Evolutionary conservation across 2,888 invertebrate genomes (phyloP).

Genomic region (Andrena marginata): DNA sequence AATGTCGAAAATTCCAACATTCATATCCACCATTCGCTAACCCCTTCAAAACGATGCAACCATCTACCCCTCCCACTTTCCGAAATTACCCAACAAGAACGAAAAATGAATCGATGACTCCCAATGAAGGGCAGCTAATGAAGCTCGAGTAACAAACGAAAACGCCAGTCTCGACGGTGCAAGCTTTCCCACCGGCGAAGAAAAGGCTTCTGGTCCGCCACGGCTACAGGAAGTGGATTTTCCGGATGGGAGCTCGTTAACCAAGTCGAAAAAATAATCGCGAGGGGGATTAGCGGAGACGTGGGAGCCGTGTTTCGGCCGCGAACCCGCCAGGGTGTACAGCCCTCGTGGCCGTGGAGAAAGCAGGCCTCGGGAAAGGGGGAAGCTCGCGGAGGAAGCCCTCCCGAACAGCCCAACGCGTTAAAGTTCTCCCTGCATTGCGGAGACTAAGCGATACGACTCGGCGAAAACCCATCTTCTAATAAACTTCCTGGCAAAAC

Average conservation of each 20-base stretch:
- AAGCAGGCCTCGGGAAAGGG: background rate
- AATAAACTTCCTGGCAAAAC: conserved; percentile 70
- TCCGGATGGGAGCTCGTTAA: conserved; percentile 22
- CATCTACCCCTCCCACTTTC: no score
- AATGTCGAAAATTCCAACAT: no score
- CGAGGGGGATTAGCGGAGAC: conserved; percentile 15
- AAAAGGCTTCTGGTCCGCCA: background rate
- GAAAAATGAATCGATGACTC: no score
- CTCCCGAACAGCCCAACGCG: conserved; percentile 20
- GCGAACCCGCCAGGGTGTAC: background rate
- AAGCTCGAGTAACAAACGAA: background rate
- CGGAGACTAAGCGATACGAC: conserved; percentile 47
- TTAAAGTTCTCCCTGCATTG: conserved; percentile 58
- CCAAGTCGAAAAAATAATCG: conserved; percentile 39
- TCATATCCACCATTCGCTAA: no score
- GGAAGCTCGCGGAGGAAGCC: conserved; percentile 33
- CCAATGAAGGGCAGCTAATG: background rate
- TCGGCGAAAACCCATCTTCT: conserved; percentile 62
- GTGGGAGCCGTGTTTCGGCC: conserved; percentile 14
- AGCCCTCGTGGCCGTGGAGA: conserved; percentile 2
- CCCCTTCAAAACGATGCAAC: no score
- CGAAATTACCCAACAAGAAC: no score
- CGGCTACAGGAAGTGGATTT: conserved; percentile 25
- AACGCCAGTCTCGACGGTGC: background rate
- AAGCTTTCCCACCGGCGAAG: background rate